Percentiles rank a stretch among this genome's conserved stretches.
phyloP scores from a whole-genome alignment of 2,797 vertebrate species.

The Aselliscus stoliczkanus region DNA sequence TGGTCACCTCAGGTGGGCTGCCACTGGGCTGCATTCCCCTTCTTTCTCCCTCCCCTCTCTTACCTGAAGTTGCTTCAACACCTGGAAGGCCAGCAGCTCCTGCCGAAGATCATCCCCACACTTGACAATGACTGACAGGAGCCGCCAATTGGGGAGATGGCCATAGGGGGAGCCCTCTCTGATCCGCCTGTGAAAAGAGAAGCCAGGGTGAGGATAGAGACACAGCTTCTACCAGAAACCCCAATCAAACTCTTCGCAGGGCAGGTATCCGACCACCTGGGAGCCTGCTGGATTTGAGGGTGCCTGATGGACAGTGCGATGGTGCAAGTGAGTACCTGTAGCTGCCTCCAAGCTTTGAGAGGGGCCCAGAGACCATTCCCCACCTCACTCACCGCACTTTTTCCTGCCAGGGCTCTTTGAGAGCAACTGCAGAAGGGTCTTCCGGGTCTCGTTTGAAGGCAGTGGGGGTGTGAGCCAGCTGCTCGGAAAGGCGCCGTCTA shows the following conservation, averaged over 20 bases:
- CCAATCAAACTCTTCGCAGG: background rate
- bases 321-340: fast-evolving
- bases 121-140: constrained; percentile 96
- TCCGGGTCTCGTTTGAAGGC: constrained; percentile 94
- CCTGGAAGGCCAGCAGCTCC: constrained; percentile 95
- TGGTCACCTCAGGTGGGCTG: background rate
- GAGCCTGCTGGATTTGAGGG: background rate
- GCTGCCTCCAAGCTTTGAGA: background rate
- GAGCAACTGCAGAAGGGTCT: constrained; percentile 95
- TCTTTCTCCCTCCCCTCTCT: background rate
- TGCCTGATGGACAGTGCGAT: background rate
- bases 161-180: constrained; percentile 94
- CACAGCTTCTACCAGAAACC: background rate
- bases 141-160: constrained; percentile 92
- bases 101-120: constrained; percentile 96
- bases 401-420: constrained; percentile 98
- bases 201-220: background rate
- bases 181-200: constrained; percentile 85
- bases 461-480: constrained; percentile 94
- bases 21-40: background rate
- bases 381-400: constrained; percentile 89
- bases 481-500: constrained; percentile 94
- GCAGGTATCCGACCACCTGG: fast-evolving
- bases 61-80: constrained; percentile 95
- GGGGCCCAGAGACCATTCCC: too few relatives aligned